Evolutionary conservation across 2,797 vertebrate genomes (phyloP), one percentile per base, ranked within the genome.

Genomic region (Betta splendens): DNA sequence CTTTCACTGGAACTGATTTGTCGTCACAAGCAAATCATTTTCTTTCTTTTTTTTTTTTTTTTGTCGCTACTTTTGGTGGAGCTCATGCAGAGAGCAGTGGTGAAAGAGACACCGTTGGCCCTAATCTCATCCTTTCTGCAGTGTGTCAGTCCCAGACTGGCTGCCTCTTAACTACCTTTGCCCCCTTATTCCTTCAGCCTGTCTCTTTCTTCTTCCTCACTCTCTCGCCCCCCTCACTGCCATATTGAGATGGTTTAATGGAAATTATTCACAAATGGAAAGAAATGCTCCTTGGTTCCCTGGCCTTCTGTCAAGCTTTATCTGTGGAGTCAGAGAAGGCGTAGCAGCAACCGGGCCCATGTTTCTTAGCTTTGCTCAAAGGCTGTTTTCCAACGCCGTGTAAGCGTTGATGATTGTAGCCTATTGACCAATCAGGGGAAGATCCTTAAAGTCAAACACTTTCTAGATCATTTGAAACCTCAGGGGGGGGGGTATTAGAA

Each of bases 231-330:
- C 60, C 56, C 29, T 26, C 5, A 26, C 64, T 64, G 58, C 68
- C 76, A 84, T 52, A 69, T 73, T 76, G 51, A 75, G 62, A 75
- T 57, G 45, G 44, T 72, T 83, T 78, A 80, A 85, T 85, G 83
- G 75, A 81, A 81, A 80, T 81, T 43, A 65, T 75, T 80, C 77
- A 59, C 52, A 80, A 82, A 79, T 66, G 64, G 73, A 80, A 73
- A 72, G 48, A 72, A 81, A 71, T 2, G 52, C n/a, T 77, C 65
- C 65, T 48, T 46, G 55, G 77, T 80, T 82, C 65, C 36, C 52
- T 45, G 48, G 45, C 54, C 72, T 59, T 80, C 75, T 80, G 71
- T 85, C 79, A 66, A 45, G 62, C 32, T 49, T 9, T 76, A 77
- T 79, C 65, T 78, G 51, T 82, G 7, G 32, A 70, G 64, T 64